Conservation (phyloP, 2,113 vertebrate species). For the Tylochromis polylepis region DNA sequence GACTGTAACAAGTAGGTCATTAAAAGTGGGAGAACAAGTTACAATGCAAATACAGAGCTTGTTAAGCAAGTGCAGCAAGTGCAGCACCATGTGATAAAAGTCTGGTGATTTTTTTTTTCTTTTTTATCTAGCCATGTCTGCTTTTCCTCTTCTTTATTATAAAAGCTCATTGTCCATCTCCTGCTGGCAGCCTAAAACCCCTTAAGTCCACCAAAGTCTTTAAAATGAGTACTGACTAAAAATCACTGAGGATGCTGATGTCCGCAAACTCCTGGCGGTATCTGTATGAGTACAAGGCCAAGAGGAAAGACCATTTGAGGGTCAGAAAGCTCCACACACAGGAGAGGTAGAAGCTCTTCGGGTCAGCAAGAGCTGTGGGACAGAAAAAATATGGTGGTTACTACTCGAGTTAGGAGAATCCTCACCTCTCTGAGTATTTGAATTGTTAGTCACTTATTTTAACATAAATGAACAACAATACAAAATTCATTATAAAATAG, state of each 20-base stretch:
- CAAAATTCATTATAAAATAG: not conserved
- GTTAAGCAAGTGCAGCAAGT: constrained; percentile 34
- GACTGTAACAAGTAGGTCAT: not conserved
- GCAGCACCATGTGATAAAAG: constrained; percentile 20
- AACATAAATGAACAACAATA: not conserved
- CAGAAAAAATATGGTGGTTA: not conserved
- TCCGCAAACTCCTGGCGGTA: constrained; percentile 91
- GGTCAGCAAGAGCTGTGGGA: constrained; percentile 77
- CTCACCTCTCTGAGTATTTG: not conserved
- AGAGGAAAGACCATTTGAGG: constrained; percentile 87
- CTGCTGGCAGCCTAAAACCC: not conserved
- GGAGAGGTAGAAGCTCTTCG: constrained; percentile 85
- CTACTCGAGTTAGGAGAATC: not conserved
- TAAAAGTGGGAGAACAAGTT: constrained; percentile 30
- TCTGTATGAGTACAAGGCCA: constrained; percentile 81
- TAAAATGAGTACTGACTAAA: constrained; percentile 70
- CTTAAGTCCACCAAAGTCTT: constrained; percentile 10
- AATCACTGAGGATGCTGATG: constrained; percentile 96
- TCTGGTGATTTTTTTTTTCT: constrained; percentile 23
- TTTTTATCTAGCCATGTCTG: not conserved
- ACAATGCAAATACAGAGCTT: constrained; percentile 30
- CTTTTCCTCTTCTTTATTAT: constrained; percentile 25
- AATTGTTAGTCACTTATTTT: not conserved
- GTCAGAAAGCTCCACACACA: constrained; percentile 89
- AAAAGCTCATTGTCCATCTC: constrained; percentile 32